phyloP scores from a whole-genome alignment of 2,797 vertebrate species.

The Uromys caudimaculatus region DNA sequence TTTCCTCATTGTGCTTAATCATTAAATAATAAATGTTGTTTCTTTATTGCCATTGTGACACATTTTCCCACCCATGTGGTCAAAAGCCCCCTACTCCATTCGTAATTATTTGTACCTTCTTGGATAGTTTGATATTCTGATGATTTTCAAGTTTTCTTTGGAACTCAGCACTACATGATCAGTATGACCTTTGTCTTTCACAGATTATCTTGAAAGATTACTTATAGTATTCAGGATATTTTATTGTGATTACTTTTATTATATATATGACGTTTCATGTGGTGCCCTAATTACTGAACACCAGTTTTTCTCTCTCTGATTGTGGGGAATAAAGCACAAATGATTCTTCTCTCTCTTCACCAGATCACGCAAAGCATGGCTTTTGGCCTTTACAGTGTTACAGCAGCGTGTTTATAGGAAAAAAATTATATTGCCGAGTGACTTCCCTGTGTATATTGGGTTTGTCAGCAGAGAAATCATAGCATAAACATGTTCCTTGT shows the following conservation, averaged over 20 bases:
- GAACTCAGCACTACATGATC: neutral
- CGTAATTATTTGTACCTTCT: neutral
- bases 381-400: constrained; percentile 46
- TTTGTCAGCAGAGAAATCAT: constrained; percentile 58
- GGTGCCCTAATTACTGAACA: neutral
- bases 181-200: neutral
- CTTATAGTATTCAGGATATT: neutral
- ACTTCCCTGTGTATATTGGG: constrained; percentile 12
- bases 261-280: constrained; percentile 12
- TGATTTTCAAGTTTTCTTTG: constrained; percentile 19
- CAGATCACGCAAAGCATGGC: neutral
- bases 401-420: constrained; percentile 18
- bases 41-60: neutral
- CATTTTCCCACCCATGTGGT: neutral
- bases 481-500: constrained; percentile 55
- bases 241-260: constrained; percentile 1
- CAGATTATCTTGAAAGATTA: neutral
- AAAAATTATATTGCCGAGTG: constrained; percentile 56
- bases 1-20: neutral
- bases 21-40: constrained; percentile 17
- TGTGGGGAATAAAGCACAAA: constrained; percentile 1
- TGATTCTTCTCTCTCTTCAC: constrained; percentile 54
- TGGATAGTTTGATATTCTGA: neutral
- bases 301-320: constrained; percentile 25
- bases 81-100: neutral